These are phyloP conservation scores for Glareola pratincola DNA, from an alignment of 2,113 vertebrate species.

Conservation along the genomic window DNA sequence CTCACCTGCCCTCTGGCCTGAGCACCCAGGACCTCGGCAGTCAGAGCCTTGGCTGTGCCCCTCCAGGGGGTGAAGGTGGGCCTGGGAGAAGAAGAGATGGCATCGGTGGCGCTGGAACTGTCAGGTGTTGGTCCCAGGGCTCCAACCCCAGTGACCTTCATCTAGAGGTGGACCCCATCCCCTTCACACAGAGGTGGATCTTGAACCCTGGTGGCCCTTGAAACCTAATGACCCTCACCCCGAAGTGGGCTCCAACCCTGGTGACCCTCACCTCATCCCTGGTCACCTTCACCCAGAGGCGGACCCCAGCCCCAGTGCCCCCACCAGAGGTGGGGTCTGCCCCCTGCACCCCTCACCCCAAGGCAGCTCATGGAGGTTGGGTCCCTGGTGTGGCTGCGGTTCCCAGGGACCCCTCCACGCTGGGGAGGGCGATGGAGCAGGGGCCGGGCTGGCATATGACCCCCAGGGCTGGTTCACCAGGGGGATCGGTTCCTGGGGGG, in stretches of 20 bases:
- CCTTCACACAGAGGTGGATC: neutral
- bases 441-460: accelerated
- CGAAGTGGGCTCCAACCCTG: accelerated
- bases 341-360: neutral
- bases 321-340: neutral
- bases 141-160: neutral
- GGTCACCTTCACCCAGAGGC: neutral
- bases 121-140: accelerated
- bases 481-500: too few relatives aligned
- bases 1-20: constrained; percentile 19
- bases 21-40: accelerated
- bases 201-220: neutral
- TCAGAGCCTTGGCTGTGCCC: neutral
- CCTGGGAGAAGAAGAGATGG: neutral
- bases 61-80: neutral
- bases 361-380: too few relatives aligned
- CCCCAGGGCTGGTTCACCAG: neutral
- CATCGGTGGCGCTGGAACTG: accelerated
- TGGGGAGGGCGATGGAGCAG: neutral
- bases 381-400: accelerated
- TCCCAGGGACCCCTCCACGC: accelerated
- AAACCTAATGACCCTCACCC: accelerated
- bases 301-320: too few relatives aligned
- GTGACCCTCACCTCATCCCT: neutral
- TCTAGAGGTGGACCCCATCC: neutral